These are phyloP conservation scores for Ichneumon xanthorius DNA, from an alignment of 2,888 invertebrate species.

Conservation along the genomic window DNA sequence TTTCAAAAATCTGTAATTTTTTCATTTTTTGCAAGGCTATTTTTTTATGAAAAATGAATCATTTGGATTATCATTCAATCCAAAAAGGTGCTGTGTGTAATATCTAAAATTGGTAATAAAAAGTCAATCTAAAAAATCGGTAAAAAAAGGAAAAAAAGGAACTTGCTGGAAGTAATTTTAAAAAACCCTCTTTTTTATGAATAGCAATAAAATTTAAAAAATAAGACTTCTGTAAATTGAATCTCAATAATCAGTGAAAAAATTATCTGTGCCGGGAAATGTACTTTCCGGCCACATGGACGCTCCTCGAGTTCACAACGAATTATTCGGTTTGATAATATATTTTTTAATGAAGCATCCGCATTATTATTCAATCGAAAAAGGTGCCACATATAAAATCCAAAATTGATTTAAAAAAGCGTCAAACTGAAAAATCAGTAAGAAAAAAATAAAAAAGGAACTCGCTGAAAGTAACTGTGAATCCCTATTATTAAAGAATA, in stretches of 20 bases:
- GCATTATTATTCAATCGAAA: too few species aligned
- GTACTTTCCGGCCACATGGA: conserved; percentile 84
- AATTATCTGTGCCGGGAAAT: conserved; percentile 84
- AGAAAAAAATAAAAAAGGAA: neutral
- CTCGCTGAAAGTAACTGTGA: too few species aligned
- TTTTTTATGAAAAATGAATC: too few species aligned
- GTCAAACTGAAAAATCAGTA: neutral
- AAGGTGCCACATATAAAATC: too few species aligned
- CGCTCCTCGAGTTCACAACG: conserved; percentile 57
- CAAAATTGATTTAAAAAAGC: too few species aligned
- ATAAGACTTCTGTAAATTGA: neutral
- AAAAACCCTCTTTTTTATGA: too few species aligned
- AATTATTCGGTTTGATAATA: neutral
- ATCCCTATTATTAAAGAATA: too few species aligned
- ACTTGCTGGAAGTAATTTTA: too few species aligned
- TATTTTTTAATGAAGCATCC: neutral
- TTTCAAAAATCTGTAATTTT: neutral
- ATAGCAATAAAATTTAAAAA: too few species aligned
- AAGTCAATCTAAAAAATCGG: neutral
- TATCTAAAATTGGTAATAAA: too few species aligned
- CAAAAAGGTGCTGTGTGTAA: too few species aligned
- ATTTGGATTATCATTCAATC: too few species aligned
- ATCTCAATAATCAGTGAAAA: neutral
- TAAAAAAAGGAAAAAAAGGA: neutral
- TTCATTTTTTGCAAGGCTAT: neutral